Percentiles rank a stretch among this genome's conserved stretches.
These are phyloP conservation scores for Omphaloscelis lunosa DNA, from an alignment of 2,888 invertebrate genomes.

Conservation along the genomic window DNA sequence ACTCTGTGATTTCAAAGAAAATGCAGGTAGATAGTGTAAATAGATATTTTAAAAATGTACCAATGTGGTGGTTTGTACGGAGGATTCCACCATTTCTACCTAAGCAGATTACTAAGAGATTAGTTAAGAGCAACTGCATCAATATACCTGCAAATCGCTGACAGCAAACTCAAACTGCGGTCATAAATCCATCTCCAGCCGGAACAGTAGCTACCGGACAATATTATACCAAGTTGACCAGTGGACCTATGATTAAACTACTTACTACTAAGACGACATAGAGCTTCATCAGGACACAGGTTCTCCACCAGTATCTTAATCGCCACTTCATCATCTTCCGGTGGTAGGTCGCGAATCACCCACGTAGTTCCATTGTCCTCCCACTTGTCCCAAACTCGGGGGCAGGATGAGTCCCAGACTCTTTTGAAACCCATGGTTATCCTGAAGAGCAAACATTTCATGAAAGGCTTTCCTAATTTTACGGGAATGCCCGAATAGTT, in stretches of 20 bases:
- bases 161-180: neutral
- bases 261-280: slow-evolving; percentile 75
- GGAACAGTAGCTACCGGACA: neutral
- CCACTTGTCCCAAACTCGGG: slow-evolving; percentile 79
- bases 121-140: neutral
- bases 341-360: slow-evolving; percentile 80
- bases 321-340: slow-evolving; percentile 80
- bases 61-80: no score
- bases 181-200: neutral
- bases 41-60: neutral
- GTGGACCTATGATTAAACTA: neutral
- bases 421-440: slow-evolving; percentile 72
- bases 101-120: neutral
- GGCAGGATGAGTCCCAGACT: slow-evolving; percentile 73
- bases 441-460: slow-evolving; percentile 4
- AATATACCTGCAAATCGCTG: neutral
- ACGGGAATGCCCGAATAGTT: neutral
- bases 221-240: neutral
- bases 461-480: neutral
- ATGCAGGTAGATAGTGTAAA: neutral
- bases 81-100: no score
- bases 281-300: slow-evolving; percentile 77
- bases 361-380: slow-evolving; percentile 73
- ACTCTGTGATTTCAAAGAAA: no score
- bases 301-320: slow-evolving; percentile 72